Base-by-base conservation (phyloP, 2,888 invertebrate species). In the Archips crataeganus region DNA sequence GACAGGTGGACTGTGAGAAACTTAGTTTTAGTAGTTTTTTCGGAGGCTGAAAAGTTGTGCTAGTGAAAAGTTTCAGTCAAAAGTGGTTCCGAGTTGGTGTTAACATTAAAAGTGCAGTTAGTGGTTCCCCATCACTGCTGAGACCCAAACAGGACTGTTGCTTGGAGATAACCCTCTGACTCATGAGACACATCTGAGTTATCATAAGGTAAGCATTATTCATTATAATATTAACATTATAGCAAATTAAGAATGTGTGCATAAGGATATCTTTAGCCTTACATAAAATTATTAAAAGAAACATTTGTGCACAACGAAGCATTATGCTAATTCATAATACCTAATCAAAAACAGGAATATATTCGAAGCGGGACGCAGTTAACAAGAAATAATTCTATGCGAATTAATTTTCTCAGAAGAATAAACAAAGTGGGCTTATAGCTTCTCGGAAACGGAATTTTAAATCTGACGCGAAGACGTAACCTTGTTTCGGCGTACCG, bases 61-160 rank as follows among this genome's bases (percentile, higher is more conserved):
- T 82, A 80, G 78, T 86, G 85, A 91, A 93, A 94, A 93, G 91
- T 93, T 94, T 93, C 78, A 79, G 82, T 82, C 80, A 85, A 88
- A 90, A 91, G 87, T 89, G 84, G 87, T 85, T 85, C 84, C 81
- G 80, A 85, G 85, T 85, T 74, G 23, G 70, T 69, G 64, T 62
- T 73, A 49, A 69, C 70, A 70, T 66, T 72, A 66, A 70, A 73
- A 75, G 75, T 75, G 70, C 47, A 70, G 62, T 42, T 51, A 57
- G 59, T 59, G 63, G 2, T 68, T 62, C 57, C 39, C 11, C 32
- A 49, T 11, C 59, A 32, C 57, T 32, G 66, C 49, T 60, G 47
- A 23, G 45, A 45, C 60, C 60, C 39, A 34, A 51, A 61, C 51
- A 45, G 74, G 70, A 61, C 34, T 70, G 51, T 39, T 8, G 69